These are phyloP conservation scores for Deilephila elpenor DNA, from an alignment of 2,888 invertebrate genomes.

Conservation along the genomic window DNA sequence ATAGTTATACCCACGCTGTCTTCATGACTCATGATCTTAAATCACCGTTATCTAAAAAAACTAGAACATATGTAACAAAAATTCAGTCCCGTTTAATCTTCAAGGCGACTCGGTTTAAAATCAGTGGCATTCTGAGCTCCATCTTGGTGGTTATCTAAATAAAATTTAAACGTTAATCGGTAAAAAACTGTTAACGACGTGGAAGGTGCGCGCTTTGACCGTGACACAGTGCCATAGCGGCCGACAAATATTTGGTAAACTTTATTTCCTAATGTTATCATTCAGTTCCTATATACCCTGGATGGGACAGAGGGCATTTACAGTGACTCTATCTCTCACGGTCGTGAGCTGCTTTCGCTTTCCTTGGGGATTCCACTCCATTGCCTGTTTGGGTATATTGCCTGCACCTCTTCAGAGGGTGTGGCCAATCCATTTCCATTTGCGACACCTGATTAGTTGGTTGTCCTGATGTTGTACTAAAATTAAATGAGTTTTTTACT, in stretches of 20 bases:
- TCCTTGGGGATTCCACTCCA: too few relatives aligned
- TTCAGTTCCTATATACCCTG: too few relatives aligned
- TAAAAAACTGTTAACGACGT: conserved; percentile 26
- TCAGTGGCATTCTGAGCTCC: conserved; percentile 9
- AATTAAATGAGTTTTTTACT: too few relatives aligned
- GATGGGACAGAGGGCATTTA: too few relatives aligned
- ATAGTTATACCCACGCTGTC: too few relatives aligned
- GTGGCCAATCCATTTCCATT: too few relatives aligned
- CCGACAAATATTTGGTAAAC: background rate
- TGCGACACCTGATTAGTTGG: too few relatives aligned
- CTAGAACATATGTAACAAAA: background rate
- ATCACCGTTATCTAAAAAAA: conserved; percentile 15
- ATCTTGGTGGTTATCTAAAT: conserved; percentile 20
- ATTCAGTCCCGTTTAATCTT: background rate
- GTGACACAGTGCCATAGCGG: conserved; percentile 1
- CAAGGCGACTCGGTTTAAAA: conserved; percentile 16
- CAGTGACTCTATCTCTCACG: too few relatives aligned
- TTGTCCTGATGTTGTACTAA: too few relatives aligned
- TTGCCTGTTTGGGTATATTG: too few relatives aligned
- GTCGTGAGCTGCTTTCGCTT: too few relatives aligned
- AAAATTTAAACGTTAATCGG: conserved; percentile 24
- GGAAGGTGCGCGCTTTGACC: background rate
- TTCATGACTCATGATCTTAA: conserved; percentile 19
- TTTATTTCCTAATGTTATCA: background rate
- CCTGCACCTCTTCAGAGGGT: too few relatives aligned